Evolutionary conservation across 2,113 vertebrate genomes (phyloP).

Genomic region (Perca schrenkii): DNA sequence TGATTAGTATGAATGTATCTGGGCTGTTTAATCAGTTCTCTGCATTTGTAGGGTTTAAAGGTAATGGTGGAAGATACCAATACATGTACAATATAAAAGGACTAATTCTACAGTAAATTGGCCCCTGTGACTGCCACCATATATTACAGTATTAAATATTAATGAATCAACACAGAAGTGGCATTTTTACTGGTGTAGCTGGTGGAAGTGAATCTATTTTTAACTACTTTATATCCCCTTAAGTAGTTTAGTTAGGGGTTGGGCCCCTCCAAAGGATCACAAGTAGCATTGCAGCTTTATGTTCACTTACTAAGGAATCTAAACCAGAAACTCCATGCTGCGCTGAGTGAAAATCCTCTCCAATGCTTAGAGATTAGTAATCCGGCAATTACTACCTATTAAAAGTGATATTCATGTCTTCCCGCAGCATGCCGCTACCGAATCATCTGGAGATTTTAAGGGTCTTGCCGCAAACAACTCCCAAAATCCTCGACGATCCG

Average conservation of each 20-base stretch:
- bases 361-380: neutral
- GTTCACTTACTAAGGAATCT: too few species aligned
- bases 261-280: too few species aligned
- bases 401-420: neutral
- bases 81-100: neutral
- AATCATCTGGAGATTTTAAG: neutral
- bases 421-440: neutral
- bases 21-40: neutral
- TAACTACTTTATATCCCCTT: neutral
- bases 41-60: neutral
- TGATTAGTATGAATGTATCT: constrained; percentile 22
- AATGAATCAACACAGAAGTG: too few species aligned
- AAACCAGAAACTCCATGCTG: neutral
- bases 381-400: neutral
- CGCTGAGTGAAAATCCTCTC: neutral
- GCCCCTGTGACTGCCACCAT: too few species aligned
- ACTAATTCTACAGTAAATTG: neutral
- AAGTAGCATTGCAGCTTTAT: too few species aligned
- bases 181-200: too few species aligned
- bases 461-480: constrained; percentile 23
- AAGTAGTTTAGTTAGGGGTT: neutral
- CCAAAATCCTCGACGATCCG: constrained; percentile 3
- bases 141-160: neutral
- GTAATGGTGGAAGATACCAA: too few species aligned
- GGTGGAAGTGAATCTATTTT: neutral